Percentiles rank a stretch among this genome's conserved stretches.
Conservation (phyloP, 2,797 vertebrate genomes). For the Sciurus vulgaris region DNA sequence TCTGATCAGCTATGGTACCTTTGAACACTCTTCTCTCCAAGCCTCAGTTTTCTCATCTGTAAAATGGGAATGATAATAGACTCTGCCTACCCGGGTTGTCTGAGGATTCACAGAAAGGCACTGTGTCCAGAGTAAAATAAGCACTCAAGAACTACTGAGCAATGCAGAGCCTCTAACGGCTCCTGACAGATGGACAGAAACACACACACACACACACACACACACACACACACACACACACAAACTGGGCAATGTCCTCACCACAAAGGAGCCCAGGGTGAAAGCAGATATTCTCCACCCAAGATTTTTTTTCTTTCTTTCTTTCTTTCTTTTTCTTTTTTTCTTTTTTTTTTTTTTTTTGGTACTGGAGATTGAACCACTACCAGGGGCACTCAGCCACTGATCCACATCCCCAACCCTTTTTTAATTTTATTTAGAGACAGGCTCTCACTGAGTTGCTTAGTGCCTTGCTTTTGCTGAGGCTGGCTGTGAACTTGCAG, state of each 20-base stretch:
- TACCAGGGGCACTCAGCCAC: too few relatives aligned
- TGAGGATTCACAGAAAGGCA: conserved; percentile 18
- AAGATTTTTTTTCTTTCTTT: neutral
- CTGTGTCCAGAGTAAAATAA: neutral
- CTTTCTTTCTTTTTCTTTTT: too few relatives aligned
- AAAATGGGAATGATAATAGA: conserved; percentile 3
- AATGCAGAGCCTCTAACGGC: neutral
- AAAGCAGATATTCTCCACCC: neutral
- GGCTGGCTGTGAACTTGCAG: neutral
- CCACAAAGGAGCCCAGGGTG: neutral
- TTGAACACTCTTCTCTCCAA: neutral
- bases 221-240: neutral
- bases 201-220: neutral
- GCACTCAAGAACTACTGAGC: neutral
- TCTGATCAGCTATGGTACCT: neutral
- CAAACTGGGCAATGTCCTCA: neutral
- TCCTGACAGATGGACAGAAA: neutral
- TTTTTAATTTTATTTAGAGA: too few relatives aligned
- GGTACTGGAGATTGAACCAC: too few relatives aligned
- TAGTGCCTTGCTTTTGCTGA: too few relatives aligned
- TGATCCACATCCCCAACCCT: too few relatives aligned
- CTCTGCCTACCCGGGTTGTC: neutral
- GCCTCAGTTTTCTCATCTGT: neutral
- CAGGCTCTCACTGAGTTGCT: too few relatives aligned
- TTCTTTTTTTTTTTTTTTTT: too few relatives aligned